These are phyloP conservation scores for Neelides sp. DNA, from an alignment of 1,140 invertebrate genomes.

Conservation along the genomic window DNA sequence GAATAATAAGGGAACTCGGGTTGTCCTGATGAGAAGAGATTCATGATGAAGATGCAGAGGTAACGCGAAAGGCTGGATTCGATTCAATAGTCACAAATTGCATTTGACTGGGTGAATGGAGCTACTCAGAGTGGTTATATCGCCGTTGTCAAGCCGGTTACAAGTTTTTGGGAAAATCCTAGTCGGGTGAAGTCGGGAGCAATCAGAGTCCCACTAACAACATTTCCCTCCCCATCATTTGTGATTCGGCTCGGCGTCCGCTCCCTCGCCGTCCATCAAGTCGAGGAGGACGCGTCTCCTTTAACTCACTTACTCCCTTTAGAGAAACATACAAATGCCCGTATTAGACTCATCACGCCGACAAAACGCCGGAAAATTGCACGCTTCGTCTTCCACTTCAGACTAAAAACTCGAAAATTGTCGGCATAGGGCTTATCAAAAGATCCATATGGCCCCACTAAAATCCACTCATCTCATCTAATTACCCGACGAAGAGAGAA, in stretches of 20 bases:
- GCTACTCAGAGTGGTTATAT: conserved; percentile 23
- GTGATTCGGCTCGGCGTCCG: conserved; percentile 2
- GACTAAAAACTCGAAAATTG: too few relatives aligned
- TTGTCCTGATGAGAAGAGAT: not conserved
- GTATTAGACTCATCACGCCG: conserved; percentile 11
- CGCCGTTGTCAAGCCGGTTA: conserved; percentile 21
- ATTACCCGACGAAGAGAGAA: too few relatives aligned
- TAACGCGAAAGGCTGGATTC: conserved; percentile 3
- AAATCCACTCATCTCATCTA: too few relatives aligned
- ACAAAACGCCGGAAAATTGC: too few relatives aligned
- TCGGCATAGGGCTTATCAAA: too few relatives aligned
- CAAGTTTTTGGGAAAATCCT: too few relatives aligned
- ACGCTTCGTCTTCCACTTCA: too few relatives aligned
- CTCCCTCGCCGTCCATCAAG: not conserved
- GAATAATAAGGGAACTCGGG: too few relatives aligned
- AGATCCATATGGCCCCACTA: too few relatives aligned
- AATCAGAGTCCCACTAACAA: conserved; percentile 13
- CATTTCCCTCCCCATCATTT: conserved; percentile 12
- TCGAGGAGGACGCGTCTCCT: not conserved
- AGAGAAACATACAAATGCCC: conserved; percentile 11
- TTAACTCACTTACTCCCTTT: conserved; percentile 11
- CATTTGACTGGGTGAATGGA: conserved; percentile 25
- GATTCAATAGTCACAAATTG: conserved; percentile 23
- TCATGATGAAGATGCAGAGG: conserved; percentile 1
- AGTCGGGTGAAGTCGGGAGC: not conserved